phyloP scores from a whole-genome alignment of 2,888 invertebrate genomes.

The Euclidia mi region DNA sequence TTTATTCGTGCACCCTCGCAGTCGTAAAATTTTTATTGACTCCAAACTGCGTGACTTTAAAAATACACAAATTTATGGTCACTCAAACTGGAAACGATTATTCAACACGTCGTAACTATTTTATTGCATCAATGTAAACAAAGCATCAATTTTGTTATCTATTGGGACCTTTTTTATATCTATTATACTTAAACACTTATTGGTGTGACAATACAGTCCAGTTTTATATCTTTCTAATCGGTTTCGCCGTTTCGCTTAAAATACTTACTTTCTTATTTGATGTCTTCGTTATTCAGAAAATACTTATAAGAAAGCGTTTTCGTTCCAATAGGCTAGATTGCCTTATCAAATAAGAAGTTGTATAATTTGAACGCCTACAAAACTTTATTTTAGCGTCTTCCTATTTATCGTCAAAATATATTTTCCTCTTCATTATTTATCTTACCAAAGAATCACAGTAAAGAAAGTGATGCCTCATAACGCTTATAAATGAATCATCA shows the following conservation, averaged over 20 bases:
- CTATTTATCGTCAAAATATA: too few relatives aligned
- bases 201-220: slow-evolving; percentile 21
- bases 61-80: slow-evolving; percentile 90
- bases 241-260: slow-evolving; percentile 6
- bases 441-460: not conserved
- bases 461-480: not conserved
- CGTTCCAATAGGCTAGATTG: too few relatives aligned
- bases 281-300: too few relatives aligned
- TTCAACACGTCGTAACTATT: slow-evolving; percentile 89
- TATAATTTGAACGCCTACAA: too few relatives aligned
- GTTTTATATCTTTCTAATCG: slow-evolving; percentile 39
- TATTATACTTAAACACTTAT: slow-evolving; percentile 17
- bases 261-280: not conserved
- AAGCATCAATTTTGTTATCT: slow-evolving; percentile 80
- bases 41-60: slow-evolving; percentile 88
- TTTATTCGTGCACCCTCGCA: slow-evolving; percentile 83
- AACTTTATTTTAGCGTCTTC: too few relatives aligned
- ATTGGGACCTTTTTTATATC: slow-evolving; percentile 59
- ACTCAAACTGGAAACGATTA: slow-evolving; percentile 88
- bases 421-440: too few relatives aligned
- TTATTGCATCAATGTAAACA: slow-evolving; percentile 87
- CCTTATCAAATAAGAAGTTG: too few relatives aligned
- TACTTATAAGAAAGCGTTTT: too few relatives aligned
- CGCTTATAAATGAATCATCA: slow-evolving; percentile 12
- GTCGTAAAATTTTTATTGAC: slow-evolving; percentile 89